Conservation (phyloP, 2,888 invertebrate species). For the Harpalus rufipes region DNA sequence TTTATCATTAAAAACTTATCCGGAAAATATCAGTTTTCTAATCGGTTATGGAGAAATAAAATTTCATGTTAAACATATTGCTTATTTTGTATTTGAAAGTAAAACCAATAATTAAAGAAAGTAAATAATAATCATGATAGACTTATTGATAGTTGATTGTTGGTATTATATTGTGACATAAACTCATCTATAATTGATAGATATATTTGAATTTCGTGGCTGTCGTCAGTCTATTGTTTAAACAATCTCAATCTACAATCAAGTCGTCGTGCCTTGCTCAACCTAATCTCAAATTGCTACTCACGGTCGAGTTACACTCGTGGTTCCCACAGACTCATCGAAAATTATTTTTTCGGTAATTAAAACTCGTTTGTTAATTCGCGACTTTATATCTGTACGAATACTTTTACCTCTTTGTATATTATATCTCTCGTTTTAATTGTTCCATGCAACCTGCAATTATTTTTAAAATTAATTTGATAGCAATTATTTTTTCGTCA, state of each 20-base stretch:
- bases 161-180: not conserved
- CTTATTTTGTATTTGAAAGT: no score
- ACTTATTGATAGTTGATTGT: not conserved
- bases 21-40: no score
- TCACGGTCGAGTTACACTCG: slow-evolving; percentile 8
- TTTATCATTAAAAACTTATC: no score
- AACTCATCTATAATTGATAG: not conserved
- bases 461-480: slow-evolving; percentile 2
- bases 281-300: slow-evolving; percentile 12
- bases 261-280: not conserved
- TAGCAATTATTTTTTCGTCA: not conserved
- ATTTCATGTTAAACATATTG: no score
- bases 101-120: no score
- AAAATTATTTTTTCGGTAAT: slow-evolving; percentile 32
- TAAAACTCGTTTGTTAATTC: slow-evolving; percentile 10
- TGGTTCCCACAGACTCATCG: slow-evolving; percentile 10
- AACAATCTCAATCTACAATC: slow-evolving; percentile 10
- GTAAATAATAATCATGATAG: not conserved
- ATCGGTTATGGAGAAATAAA: no score
- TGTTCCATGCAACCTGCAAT: slow-evolving; percentile 5
- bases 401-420: slow-evolving; percentile 8
- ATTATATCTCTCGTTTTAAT: slow-evolving; percentile 10
- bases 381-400: not conserved
- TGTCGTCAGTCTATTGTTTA: not conserved
- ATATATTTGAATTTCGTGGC: not conserved